Conservation (phyloP, 2,888 invertebrate species). For the Pelosia muscerda region DNA sequence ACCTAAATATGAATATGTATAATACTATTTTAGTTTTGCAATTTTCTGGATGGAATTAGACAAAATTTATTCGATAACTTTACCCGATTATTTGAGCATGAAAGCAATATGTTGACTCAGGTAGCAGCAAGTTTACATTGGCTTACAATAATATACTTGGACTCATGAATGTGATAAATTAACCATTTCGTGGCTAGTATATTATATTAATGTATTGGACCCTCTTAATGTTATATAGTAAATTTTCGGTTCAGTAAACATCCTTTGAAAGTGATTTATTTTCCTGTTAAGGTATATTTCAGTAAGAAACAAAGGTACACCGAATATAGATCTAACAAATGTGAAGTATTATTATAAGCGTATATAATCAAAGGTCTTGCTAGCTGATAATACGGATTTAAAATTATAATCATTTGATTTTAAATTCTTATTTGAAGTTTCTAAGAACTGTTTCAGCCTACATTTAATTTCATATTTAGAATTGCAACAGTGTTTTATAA, state of each 20-base stretch:
- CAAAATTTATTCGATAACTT: too few relatives aligned
- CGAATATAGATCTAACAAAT: neutral
- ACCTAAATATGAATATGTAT: neutral
- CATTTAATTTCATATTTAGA: neutral
- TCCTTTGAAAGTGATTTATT: constrained; percentile 8
- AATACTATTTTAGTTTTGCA: neutral
- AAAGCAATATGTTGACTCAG: neutral
- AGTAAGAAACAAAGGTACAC: neutral
- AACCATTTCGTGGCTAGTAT: neutral
- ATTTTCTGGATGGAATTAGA: too few relatives aligned
- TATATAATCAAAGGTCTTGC: neutral
- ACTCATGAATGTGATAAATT: neutral
- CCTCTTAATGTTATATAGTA: constrained; percentile 3
- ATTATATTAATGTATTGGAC: neutral
- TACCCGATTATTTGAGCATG: neutral
- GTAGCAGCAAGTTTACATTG: too few relatives aligned
- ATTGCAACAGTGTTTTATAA: neutral
- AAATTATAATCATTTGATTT: neutral
- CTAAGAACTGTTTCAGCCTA: too few relatives aligned
- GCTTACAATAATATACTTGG: neutral
- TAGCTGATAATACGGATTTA: neutral
- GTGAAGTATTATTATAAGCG: neutral
- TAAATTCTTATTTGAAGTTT: neutral
- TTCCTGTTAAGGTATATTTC: neutral
- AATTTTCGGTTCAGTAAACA: constrained; percentile 4